Evolutionary conservation across 2,888 invertebrate species (phyloP), one percentile per base, ranked within the genome.

Genomic region (Pyrrhia umbra): DNA sequence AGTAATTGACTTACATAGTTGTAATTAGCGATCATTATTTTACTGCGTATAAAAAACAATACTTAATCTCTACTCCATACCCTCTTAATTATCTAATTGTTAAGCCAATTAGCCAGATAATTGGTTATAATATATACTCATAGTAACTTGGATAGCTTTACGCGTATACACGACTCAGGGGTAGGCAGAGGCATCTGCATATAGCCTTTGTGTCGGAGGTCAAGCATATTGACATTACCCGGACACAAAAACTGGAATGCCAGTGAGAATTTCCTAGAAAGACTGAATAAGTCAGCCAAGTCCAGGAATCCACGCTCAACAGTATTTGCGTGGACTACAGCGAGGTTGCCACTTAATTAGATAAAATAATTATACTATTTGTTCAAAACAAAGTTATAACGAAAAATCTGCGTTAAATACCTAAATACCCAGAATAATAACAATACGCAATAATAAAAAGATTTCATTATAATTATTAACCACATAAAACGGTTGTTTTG

Each of bases 401-500:
- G 20, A 27, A 30, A 20, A 25, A 45, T 13, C n/a, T 13, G 2
- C 4, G 10, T 8, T 6, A n/a, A 15, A 58, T n/a, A 20, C 13
- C 1, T n/a, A 13, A 45, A 58, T 21, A 21, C 6, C 4, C 3
- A 1, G 21, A n/a, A 18, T 23, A 16, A 25, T n/a, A 42, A 65
- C 37, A 68, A 57, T 30, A 18, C 21, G 13, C n/a, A 27, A 27
- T 42, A 47, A 62, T 62, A 27, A 47, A 16, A 30, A 45, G 1
- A 13, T 55, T 45, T 58, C 34, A 6, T 39, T 16, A 13, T 15
- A 23, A 16, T 25, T 18, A 6, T n/a, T 30, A 30, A 43, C 6
- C 18, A 15, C 4, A 47, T 1, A 37, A 37, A 34, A 25, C 21
- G 23, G 13, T 23, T 39, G 34, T 46, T 37, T 65, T 66, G 30